Conservation (phyloP, 2,113 vertebrate species). For the Oncorhynchus tshawytscha region DNA sequence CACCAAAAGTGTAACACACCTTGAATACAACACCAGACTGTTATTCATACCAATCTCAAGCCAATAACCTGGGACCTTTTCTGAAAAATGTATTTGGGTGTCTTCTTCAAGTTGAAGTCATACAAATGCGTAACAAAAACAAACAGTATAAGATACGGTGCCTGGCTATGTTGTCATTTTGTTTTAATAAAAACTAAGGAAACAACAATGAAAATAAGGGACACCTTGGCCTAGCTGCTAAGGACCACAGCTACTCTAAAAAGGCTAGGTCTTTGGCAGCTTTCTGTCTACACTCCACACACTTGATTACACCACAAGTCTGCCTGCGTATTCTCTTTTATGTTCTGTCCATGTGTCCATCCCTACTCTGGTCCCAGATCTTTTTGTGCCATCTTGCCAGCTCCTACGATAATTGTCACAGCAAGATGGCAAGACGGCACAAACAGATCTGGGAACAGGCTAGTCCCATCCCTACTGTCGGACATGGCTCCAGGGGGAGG, state of each 20-base stretch:
- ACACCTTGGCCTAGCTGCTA: slow-evolving; percentile 7
- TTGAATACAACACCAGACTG: neutral
- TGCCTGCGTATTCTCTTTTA: neutral
- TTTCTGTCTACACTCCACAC: slow-evolving; percentile 36
- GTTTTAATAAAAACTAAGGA: slow-evolving; percentile 28
- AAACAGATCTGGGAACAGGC: too few relatives aligned
- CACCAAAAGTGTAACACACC: neutral
- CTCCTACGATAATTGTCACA: too few relatives aligned
- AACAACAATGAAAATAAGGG: slow-evolving; percentile 9
- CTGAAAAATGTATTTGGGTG: slow-evolving; percentile 5
- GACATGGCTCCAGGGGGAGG: neutral
- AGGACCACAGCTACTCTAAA: slow-evolving; percentile 33
- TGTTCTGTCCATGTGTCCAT: neutral
- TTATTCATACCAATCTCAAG: neutral
- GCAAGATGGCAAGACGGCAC: too few relatives aligned
- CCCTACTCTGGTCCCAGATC: neutral
- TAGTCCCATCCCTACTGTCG: slow-evolving; percentile 10
- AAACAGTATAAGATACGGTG: slow-evolving; percentile 14
- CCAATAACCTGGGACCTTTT: neutral
- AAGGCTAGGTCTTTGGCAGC: slow-evolving; percentile 40
- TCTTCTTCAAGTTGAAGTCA: slow-evolving; percentile 11
- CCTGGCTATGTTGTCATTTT: slow-evolving; percentile 23
- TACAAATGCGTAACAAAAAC: slow-evolving; percentile 39
- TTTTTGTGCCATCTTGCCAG: too few relatives aligned
- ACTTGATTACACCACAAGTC: slow-evolving; percentile 11